Base-by-base conservation (phyloP, 2,888 invertebrate genomes). In the Coecobrya sp. region DNA sequence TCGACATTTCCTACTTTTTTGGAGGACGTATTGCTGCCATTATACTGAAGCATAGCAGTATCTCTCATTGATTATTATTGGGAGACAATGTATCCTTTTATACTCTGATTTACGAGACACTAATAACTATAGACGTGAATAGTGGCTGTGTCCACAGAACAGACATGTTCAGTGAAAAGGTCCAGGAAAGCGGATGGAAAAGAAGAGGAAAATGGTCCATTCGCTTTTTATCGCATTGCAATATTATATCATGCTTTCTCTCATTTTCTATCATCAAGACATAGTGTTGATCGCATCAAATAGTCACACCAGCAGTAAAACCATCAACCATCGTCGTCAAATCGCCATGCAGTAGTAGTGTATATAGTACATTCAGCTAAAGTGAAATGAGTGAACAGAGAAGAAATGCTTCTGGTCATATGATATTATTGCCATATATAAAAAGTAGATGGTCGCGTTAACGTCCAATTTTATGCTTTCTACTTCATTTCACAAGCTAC, bases 21-120 rank as follows among this genome's bases (percentile, higher is more conserved):
- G 19, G 86, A 52, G 49, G 70, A 70, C 49, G 70, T 86, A 36
- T 42, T 62, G 36, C 19, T 11, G 13, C 86, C 55, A 73, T 73
- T 73, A 42, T 0, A 3, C 10, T n/a, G 19, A 73, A 73, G 42
- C 30, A 42, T 73, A 42, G 73, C 13, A 30, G 36, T 86, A 45
- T 62, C 25, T 19, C n/a, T n/a, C 36, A 70, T 70, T 42, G 70
- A 49, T 81, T 86, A 85, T 84, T 79, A 86, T 70, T 82, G 68
- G 76, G 55, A 62, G 89, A 91, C 92, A 93, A 92, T 93, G 91
- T 89, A 42, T 89, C 89, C 82, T 87, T 76, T 92, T 90, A 87
- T 73, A 81, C 89, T 93, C 94, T 95, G 95, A 95, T 95, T 95
- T 95, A 95, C 94, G 94, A 93, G 94, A 94, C 95, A 95, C 94